A percentile compares a stretch with the other conserved stretches of the same genome.
Evolutionary conservation across 2,113 vertebrate genomes (phyloP).

Genomic region (Engraulis encrasicolus): DNA sequence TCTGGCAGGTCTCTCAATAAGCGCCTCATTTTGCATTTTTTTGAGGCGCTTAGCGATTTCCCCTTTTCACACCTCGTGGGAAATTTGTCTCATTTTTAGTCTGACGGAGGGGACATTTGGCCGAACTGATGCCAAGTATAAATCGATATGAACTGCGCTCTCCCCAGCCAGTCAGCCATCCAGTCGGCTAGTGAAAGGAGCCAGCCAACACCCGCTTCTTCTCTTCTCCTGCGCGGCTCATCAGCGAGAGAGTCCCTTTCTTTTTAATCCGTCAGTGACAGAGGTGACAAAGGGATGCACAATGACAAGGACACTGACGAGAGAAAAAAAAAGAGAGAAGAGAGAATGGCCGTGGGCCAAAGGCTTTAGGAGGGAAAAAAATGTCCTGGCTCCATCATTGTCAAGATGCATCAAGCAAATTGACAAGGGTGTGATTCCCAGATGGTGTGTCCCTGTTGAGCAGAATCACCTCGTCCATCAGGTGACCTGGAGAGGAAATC

Average conservation of each 20-base stretch:
- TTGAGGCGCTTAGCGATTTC: background rate
- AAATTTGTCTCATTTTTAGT: background rate
- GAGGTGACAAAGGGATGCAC: conserved; percentile 25
- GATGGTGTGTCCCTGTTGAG: background rate
- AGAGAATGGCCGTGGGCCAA: conserved; percentile 39
- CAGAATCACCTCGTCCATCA: conserved; percentile 38
- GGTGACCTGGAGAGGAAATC: background rate
- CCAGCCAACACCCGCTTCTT: too few relatives aligned
- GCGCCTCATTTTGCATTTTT: background rate
- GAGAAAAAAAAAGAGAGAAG: conserved; percentile 36
- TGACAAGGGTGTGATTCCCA: conserved; percentile 40
- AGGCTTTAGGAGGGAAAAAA: background rate
- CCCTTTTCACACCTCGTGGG: background rate
- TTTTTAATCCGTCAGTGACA: conserved; percentile 24
- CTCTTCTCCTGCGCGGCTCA: conserved; percentile 15
- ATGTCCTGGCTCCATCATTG: conserved; percentile 39
- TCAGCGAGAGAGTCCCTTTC: background rate
- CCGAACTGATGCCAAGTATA: background rate
- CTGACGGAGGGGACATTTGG: background rate
- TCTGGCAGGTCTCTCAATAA: background rate
- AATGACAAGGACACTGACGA: conserved; percentile 52
- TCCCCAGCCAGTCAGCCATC: background rate
- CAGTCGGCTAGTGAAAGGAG: too few relatives aligned
- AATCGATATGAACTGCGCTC: background rate
- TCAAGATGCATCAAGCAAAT: conserved; percentile 55